phyloP scores from a whole-genome alignment of 1,140 invertebrate genomes.

The Drosophila leontia region DNA sequence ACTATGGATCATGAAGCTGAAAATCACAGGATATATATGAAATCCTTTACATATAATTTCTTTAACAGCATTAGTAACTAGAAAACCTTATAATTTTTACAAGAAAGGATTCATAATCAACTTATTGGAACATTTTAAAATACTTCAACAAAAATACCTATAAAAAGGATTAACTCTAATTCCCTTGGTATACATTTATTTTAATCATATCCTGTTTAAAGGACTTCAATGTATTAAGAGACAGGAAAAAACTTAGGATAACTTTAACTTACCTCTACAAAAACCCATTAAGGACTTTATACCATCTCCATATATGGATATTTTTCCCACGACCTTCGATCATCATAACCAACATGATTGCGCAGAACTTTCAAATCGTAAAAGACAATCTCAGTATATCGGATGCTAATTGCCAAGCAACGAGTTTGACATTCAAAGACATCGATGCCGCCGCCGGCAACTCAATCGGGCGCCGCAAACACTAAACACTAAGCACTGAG shows the following conservation, averaged over 20 bases:
- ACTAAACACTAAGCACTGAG: conserved; percentile 1
- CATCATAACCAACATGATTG: conserved; percentile 20
- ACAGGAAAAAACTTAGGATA: not conserved
- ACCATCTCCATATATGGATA: conserved; percentile 27
- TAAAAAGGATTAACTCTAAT: not conserved
- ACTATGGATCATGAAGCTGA: not conserved
- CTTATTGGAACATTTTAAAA: not conserved
- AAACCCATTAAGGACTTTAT: not conserved
- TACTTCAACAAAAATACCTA: not conserved
- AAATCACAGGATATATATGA: not conserved
- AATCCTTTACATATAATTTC: not conserved
- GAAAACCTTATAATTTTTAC: not conserved
- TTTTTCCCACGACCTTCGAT: conserved; percentile 47
- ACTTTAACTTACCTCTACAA: not conserved
- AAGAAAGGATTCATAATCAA: not conserved
- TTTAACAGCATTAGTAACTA: not conserved
- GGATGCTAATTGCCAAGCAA: conserved; percentile 47
- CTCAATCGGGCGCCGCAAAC: conserved; percentile 25
- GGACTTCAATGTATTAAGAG: not conserved
- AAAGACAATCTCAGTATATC: conserved; percentile 41
- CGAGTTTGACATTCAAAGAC: conserved; percentile 60
- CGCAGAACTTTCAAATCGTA: conserved; percentile 48
- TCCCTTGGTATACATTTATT: not conserved
- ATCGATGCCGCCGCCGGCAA: conserved; percentile 29
- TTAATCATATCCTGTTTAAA: not conserved